Percentiles rank a stretch among this genome's conserved stretches.
Evolutionary conservation across 2,113 vertebrate genomes (phyloP).

Genomic region (Ailurus styani): DNA sequence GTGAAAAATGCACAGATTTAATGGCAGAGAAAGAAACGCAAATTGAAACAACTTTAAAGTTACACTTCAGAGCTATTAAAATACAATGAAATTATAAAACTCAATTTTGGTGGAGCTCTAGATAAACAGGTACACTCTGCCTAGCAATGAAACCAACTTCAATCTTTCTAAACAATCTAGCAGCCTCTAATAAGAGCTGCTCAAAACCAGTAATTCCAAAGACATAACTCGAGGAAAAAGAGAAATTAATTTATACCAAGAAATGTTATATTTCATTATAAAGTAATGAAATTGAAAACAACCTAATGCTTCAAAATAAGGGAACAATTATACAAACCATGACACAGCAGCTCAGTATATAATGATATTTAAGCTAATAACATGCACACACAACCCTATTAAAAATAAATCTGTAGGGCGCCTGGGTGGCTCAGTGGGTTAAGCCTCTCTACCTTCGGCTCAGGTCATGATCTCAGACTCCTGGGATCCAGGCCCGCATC

Average conservation of each 20-base stretch:
- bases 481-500: too few relatives aligned
- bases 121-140: conserved; percentile 47
- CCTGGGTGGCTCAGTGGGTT: too few relatives aligned
- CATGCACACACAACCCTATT: background rate
- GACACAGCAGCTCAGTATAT: background rate
- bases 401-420: conserved; percentile 29
- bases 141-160: conserved; percentile 24
- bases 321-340: conserved; percentile 8
- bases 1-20: background rate
- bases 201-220: conserved; percentile 32
- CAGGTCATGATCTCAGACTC: too few relatives aligned
- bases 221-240: background rate
- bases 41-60: conserved; percentile 42
- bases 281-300: conserved; percentile 53
- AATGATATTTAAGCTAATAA: background rate
- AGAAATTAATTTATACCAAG: conserved; percentile 44
- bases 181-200: conserved; percentile 44
- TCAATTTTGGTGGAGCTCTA: conserved; percentile 30
- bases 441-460: too few relatives aligned
- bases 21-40: conserved; percentile 6
- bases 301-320: background rate
- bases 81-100: conserved; percentile 64
- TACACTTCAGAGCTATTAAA: conserved; percentile 56
- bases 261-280: conserved; percentile 51
- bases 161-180: conserved; percentile 30